Conservation (phyloP, 2,888 invertebrate species). For the Heliconius hortense region DNA sequence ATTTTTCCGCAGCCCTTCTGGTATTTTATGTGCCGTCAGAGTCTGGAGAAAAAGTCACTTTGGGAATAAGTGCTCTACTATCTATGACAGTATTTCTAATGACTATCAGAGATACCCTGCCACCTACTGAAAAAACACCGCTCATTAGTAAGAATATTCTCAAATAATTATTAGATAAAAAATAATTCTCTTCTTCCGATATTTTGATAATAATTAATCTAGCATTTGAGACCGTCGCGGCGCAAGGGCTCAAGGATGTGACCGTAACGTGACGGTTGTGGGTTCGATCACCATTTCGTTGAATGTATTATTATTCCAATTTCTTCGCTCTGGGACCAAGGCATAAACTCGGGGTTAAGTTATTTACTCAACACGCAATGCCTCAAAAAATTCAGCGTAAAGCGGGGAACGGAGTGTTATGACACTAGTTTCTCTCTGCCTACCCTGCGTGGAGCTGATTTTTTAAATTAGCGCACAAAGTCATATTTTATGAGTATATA, state of each 20-base stretch:
- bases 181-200: not conserved
- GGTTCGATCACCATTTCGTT: too few relatives aligned
- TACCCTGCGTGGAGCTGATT: not conserved
- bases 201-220: not conserved
- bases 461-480: not conserved
- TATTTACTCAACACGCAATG: too few relatives aligned
- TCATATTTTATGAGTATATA: not conserved
- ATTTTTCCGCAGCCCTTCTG: constrained; percentile 83
- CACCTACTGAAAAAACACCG: constrained; percentile 93
- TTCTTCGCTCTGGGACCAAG: too few relatives aligned
- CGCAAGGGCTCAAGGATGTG: too few relatives aligned
- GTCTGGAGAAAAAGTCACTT: constrained; percentile 93
- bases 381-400: too few relatives aligned
- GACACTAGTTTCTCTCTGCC: not conserved
- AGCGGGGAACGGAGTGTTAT: too few relatives aligned
- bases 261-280: too few relatives aligned
- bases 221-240: not conserved
- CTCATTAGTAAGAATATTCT: constrained; percentile 86
- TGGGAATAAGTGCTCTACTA: constrained; percentile 92
- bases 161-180: not conserved
- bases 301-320: too few relatives aligned
- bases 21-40: constrained; percentile 95
- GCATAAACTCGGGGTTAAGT: not conserved
- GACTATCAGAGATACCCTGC: constrained; percentile 92
- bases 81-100: constrained; percentile 95